Evolutionary conservation across 2,888 invertebrate genomes (phyloP).

Genomic region (Dynastes maya): DNA sequence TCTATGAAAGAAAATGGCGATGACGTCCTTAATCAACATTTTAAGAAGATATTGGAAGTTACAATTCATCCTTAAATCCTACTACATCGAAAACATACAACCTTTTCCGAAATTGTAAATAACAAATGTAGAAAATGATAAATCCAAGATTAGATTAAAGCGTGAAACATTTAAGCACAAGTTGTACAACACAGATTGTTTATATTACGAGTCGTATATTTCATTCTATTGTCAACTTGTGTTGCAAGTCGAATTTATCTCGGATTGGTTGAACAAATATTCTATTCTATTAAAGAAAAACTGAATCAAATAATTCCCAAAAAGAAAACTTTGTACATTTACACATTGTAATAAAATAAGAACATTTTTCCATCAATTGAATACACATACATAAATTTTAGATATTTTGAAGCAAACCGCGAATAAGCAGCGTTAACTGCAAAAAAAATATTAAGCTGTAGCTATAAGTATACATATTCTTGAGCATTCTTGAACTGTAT

Average conservation of each 20-base stretch:
- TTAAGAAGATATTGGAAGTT: background rate
- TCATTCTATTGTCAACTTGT: too few relatives aligned
- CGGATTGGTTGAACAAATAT: too few relatives aligned
- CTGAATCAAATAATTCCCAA: too few relatives aligned
- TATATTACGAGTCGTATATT: too few relatives aligned
- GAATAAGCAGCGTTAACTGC: background rate
- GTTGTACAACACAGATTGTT: too few relatives aligned
- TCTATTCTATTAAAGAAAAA: too few relatives aligned
- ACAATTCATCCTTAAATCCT: background rate
- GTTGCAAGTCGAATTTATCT: too few relatives aligned
- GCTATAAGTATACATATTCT: background rate
- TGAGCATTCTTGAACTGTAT: background rate
- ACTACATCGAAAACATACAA: background rate
- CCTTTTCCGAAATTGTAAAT: background rate
- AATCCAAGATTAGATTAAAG: too few relatives aligned
- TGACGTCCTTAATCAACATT: background rate
- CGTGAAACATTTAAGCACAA: too few relatives aligned
- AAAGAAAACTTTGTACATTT: too few relatives aligned
- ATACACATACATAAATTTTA: background rate
- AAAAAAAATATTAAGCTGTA: background rate
- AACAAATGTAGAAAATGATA: background rate
- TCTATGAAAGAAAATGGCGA: background rate
- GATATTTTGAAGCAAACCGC: background rate
- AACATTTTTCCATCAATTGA: background rate
- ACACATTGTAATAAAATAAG: too few relatives aligned